Evolutionary conservation across 2,888 invertebrate genomes (phyloP), one percentile per base, ranked within the genome.

Genomic region (Ctena decussata): DNA sequence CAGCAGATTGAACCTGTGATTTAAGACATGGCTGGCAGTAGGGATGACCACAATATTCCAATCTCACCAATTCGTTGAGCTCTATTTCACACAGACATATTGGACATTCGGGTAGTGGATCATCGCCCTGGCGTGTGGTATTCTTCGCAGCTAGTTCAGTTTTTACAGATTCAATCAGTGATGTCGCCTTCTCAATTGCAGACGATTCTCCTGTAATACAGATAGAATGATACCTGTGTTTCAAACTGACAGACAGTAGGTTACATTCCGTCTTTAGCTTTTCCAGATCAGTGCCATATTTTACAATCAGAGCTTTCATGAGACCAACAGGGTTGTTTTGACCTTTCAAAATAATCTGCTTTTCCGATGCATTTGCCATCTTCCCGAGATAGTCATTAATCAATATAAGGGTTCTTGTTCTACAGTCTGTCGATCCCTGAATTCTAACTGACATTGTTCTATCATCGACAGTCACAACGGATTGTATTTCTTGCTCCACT

Each of bases 1-100:
- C 79, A 12, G 87, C 86, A n/a, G 86, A 86, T 15, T 84, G 57
- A 0, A 94, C 53, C 74, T 90, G 91, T 11, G 71, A 72, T 18
- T 85, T 84, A 11, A 93, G 44, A 78, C 95, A 95, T 3, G 85
- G 85, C 3, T 71, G 78, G 80, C 95, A 95, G 76, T 94, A 95
- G 3, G 92, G 86, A 86, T 95, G 95, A 0, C 94, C 94, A 82
- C 95, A 95, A 15, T 80, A 86, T 70, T 95, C 94, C n/a, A 94
- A 82, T 15, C 94, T 87, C 74, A 91, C 92, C 21, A 93, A 77
- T 15, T 92, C 90, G 0, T 60, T 60, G 12, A 77, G 75, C 5
- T 93, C 92, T 2, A 94, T 85, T 15, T 91, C 90, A 77, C 91
- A 92, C 35, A 94, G 80, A 80, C 95, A 95, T 12, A 93, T 90